These are phyloP conservation scores for Anagrus nilaparvatae DNA, from an alignment of 1,140 invertebrate species.

Conservation along the genomic window DNA sequence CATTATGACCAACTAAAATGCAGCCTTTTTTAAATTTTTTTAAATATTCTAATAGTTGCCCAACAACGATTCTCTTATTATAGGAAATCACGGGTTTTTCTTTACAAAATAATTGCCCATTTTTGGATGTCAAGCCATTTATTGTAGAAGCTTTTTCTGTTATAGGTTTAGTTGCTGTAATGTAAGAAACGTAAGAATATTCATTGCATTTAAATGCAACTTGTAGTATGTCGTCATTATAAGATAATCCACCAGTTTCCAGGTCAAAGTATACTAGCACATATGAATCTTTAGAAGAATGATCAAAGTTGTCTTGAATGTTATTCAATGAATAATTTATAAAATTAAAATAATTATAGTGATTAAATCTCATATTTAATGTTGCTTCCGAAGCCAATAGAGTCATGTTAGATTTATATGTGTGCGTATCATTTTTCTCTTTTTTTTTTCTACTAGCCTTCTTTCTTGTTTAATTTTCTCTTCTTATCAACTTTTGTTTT, in stretches of 20 bases:
- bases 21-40: no score
- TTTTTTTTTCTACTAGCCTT: conserved; percentile 14
- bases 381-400: no score
- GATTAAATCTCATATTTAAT: no score
- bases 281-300: not conserved
- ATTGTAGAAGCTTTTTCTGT: conserved; percentile 6
- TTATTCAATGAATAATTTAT: no score
- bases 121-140: conserved; percentile 5
- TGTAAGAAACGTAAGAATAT: conserved; percentile 2
- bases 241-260: conserved; percentile 12
- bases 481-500: conserved; percentile 10
- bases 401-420: conserved; percentile 16
- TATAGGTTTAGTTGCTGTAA: conserved; percentile 9
- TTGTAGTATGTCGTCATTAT: conserved; percentile 13
- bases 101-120: conserved; percentile 9
- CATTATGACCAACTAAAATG: no score
- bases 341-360: no score
- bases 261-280: conserved; percentile 14
- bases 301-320: no score
- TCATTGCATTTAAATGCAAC: conserved; percentile 10
- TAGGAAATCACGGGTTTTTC: conserved; percentile 7
- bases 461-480: conserved; percentile 10
- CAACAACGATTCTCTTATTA: conserved; percentile 12
- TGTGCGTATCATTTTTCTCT: conserved; percentile 10
- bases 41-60: conserved; percentile 11